These are phyloP conservation scores for Chesias legatella DNA, from an alignment of 2,888 invertebrate species.

Conservation along the genomic window DNA sequence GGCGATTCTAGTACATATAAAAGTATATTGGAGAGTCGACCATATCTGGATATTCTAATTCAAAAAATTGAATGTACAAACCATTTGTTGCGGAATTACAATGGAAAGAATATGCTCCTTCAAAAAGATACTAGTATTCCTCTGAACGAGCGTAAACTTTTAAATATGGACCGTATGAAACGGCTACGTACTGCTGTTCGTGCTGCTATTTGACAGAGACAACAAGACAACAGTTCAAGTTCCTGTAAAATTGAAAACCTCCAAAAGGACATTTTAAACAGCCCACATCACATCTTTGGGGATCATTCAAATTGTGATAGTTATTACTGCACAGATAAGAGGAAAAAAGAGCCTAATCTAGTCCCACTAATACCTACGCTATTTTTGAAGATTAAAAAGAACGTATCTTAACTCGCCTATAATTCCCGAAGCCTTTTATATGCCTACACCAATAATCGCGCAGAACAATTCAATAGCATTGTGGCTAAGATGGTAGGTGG, in stretches of 20 bases:
- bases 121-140: slow-evolving; percentile 16
- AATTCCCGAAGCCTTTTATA: slow-evolving; percentile 13
- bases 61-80: slow-evolving; percentile 18
- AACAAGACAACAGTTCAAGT: slow-evolving; percentile 1
- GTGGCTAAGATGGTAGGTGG: slow-evolving; percentile 23
- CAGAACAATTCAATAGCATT: slow-evolving; percentile 22
- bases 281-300: slow-evolving; percentile 12
- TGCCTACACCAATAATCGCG: slow-evolving; percentile 11
- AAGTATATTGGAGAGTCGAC: slow-evolving; percentile 21
- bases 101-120: slow-evolving; percentile 15
- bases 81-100: slow-evolving; percentile 20
- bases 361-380: slow-evolving; percentile 1
- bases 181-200: slow-evolving; percentile 8
- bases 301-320: slow-evolving; percentile 7
- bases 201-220: slow-evolving; percentile 6
- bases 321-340: slow-evolving; percentile 7
- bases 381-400: slow-evolving; percentile 6
- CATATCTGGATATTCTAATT: slow-evolving; percentile 7
- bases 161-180: slow-evolving; percentile 4
- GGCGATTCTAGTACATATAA: slow-evolving; percentile 21
- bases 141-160: slow-evolving; percentile 7
- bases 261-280: slow-evolving; percentile 11
- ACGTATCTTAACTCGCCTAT: slow-evolving; percentile 10
- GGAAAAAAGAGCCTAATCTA: slow-evolving; percentile 8
- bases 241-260: slow-evolving; percentile 4